Conservation (phyloP, 2,113 vertebrate genomes). For the Lasiurus cinereus region DNA sequence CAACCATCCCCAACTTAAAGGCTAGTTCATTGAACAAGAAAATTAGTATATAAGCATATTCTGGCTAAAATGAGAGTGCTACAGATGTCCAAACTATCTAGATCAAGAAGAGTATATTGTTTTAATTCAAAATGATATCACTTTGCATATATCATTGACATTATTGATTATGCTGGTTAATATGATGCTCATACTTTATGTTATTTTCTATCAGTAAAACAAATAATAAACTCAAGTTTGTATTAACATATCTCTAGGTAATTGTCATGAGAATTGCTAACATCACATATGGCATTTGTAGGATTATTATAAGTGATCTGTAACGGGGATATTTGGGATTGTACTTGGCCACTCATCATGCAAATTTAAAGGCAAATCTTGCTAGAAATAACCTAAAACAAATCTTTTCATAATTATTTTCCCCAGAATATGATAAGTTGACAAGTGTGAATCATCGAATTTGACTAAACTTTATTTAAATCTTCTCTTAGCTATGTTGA, state of each 20-base stretch:
- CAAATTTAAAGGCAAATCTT: not conserved
- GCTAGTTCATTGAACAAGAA: not conserved
- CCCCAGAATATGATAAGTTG: slow-evolving; percentile 14
- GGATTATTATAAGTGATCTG: not conserved
- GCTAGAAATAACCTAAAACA: slow-evolving; percentile 29
- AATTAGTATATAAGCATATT: not conserved
- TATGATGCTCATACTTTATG: not conserved
- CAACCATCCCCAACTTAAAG: not conserved
- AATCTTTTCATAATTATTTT: not conserved
- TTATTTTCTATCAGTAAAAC: slow-evolving; percentile 1
- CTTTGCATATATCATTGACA: not conserved
- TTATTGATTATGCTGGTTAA: not conserved
- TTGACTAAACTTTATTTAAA: slow-evolving; percentile 45
- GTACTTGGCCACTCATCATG: not conserved
- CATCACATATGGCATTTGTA: not conserved
- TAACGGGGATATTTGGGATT: not conserved
- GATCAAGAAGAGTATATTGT: not conserved
- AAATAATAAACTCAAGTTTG: not conserved
- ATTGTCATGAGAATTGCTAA: not conserved
- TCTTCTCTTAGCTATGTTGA: slow-evolving; percentile 6
- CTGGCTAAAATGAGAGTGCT: not conserved
- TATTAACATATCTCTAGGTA: not conserved
- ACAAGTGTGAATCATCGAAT: slow-evolving; percentile 18
- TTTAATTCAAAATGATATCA: not conserved
- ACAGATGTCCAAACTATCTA: not conserved